Base-by-base conservation (phyloP, 2,888 invertebrate genomes). In the Diachrysia chrysitis region DNA sequence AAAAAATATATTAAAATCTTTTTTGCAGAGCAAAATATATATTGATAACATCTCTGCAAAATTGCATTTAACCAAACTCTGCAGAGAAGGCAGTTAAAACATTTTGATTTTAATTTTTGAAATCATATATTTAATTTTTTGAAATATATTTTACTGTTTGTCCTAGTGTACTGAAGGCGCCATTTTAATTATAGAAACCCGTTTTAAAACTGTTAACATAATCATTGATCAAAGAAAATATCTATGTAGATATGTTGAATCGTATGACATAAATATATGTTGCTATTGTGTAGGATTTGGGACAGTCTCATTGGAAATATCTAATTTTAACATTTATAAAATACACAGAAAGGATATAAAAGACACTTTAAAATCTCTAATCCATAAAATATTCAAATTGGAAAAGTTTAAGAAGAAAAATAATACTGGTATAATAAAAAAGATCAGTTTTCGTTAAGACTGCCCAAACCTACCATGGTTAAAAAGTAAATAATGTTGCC, bases 401-500 rank as follows among this genome's bases (percentile, higher is more conserved):
- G 2, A 25, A 25, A 25, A 3, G 25, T 25, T 25, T 25, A 3
- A 3, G 2, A 25, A 25, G 25, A 25, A 25, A 25, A 25, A 3
- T 25, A 2, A 25, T n/a, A n/a, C 2, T 2, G 25, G 25, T 25
- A 3, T 25, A 25, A 5, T 3, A 3, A 46, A n/a, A 46, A 46
- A 46, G 2, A 46, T 4, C 6, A n/a, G n/a, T 75, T 78, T 79
- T 79, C 73, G 73, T 66, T 68, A 78, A 78, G 66, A 69, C 81
- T 71, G 57, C 64, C 56, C 67, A 60, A 48, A 19, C 21, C n/a
- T 51, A 51, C 60, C 73, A 78, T 76, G 76, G 63, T 62, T 71
- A 72, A 67, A 70, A 51, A 79, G 66, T 73, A 73, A 79, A 90
- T 73, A 87, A 89, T 91, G 91, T 92, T 90, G 91, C 89, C 90